These are phyloP conservation scores for Mungos mungo DNA, from an alignment of 2,113 vertebrate genomes.

Conservation along the genomic window DNA sequence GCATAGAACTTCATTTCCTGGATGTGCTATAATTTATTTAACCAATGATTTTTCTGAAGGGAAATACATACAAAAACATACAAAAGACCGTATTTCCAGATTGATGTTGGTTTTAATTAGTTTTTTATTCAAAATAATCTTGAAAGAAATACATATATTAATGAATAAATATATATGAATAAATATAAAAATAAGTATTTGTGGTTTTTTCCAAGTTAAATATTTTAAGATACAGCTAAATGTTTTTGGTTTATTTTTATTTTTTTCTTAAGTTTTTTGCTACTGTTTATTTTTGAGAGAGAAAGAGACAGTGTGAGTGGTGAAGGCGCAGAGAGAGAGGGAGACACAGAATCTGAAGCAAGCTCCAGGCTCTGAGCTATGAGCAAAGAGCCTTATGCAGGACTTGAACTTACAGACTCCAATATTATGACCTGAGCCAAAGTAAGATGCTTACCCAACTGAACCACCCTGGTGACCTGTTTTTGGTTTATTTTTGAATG, in stretches of 20 bases:
- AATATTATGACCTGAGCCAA: no score
- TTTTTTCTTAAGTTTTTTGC: no score
- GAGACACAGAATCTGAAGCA: no score
- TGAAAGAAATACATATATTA: background rate
- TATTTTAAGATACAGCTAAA: background rate
- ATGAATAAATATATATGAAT: background rate
- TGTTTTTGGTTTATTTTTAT: background rate
- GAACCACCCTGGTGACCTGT: background rate
- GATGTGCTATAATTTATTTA: background rate
- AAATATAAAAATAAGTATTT: background rate
- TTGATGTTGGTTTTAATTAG: background rate
- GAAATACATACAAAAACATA: background rate
- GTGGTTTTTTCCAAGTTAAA: background rate
- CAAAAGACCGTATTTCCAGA: background rate
- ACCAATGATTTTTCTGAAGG: background rate
- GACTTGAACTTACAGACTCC: no score
- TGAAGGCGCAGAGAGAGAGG: no score
- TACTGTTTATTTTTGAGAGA: no score
- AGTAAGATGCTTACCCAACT: no score
- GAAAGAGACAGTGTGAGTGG: no score
- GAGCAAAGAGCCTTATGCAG: no score
- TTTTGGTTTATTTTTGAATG: background rate
- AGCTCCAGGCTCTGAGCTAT: no score
- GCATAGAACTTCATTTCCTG: background rate
- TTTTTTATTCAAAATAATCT: background rate